phyloP scores from a whole-genome alignment of 2,113 vertebrate species.

The pig (Sus scrofa) region DNA sequence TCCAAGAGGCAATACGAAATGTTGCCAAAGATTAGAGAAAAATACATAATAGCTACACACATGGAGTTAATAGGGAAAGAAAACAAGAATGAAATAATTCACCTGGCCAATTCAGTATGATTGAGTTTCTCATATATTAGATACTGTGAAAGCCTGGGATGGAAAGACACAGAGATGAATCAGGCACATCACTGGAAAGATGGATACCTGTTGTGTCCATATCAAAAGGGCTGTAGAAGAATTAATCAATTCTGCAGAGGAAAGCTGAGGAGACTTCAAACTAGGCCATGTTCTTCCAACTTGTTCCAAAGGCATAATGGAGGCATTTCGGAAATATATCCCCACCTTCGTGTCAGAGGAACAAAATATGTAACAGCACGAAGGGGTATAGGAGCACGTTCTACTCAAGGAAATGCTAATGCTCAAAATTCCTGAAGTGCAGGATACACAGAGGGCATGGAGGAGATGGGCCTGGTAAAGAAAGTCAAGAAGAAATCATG shows the following conservation, averaged over 20 bases:
- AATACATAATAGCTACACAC: background rate
- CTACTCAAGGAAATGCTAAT: background rate
- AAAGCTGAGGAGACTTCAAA: background rate
- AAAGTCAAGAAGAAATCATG: background rate
- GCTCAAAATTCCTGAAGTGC: background rate
- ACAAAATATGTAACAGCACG: background rate
- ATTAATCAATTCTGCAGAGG: background rate
- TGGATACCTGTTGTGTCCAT: background rate
- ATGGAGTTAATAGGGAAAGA: background rate
- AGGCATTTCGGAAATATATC: background rate
- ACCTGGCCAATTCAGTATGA: background rate
- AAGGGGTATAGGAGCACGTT: background rate
- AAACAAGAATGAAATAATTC: background rate
- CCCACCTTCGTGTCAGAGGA: background rate
- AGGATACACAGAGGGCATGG: background rate
- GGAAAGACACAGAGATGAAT: background rate
- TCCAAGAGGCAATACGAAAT: background rate
- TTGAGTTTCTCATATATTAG: background rate
- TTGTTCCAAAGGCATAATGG: background rate
- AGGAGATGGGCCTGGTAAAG: background rate
- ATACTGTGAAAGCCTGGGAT: background rate
- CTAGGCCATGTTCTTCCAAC: background rate
- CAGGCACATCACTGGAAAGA: background rate
- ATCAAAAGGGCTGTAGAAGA: background rate
- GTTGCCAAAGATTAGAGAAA: background rate